These are phyloP conservation scores for Papilio elwesi DNA, from an alignment of 2,888 invertebrate species.

Conservation along the genomic window DNA sequence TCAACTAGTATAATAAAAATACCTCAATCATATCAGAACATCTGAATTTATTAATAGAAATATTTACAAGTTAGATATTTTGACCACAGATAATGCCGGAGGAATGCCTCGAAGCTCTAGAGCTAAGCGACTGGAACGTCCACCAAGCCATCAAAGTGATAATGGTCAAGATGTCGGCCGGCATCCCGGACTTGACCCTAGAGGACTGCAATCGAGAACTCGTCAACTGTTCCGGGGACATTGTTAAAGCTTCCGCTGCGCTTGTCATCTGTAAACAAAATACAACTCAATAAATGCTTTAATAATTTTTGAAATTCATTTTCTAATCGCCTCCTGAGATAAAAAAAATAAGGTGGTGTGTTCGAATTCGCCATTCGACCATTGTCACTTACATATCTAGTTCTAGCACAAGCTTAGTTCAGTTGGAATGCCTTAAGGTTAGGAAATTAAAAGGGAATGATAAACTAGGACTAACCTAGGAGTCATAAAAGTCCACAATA, in stretches of 20 bases:
- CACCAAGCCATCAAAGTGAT: constrained; percentile 94
- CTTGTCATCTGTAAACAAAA: constrained; percentile 59
- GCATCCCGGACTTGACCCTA: constrained; percentile 51
- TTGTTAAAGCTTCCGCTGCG: constrained; percentile 86
- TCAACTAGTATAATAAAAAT: too few species aligned
- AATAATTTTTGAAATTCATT: constrained; percentile 38
- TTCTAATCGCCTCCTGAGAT: not conserved
- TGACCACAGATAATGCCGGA: constrained; percentile 86
- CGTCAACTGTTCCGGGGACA: constrained; percentile 86
- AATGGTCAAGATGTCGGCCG: constrained; percentile 76
- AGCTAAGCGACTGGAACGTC: constrained; percentile 94
- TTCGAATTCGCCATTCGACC: too few species aligned
- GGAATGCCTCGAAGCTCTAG: constrained; percentile 91
- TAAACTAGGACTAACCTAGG: too few species aligned
- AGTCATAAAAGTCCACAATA: too few species aligned
- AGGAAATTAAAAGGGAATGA: too few species aligned
- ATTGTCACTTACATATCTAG: too few species aligned
- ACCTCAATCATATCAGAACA: too few species aligned
- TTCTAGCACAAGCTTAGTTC: too few species aligned
- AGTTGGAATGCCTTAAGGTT: too few species aligned
- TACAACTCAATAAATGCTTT: constrained; percentile 37
- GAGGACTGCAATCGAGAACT: constrained; percentile 81
- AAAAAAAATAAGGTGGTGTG: too few species aligned
- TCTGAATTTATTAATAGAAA: not conserved
- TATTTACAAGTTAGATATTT: not conserved